Percentiles rank a stretch among this genome's conserved stretches.
Conservation (phyloP, 2,888 invertebrate genomes). For the Hemistola chrysoprasaria region DNA sequence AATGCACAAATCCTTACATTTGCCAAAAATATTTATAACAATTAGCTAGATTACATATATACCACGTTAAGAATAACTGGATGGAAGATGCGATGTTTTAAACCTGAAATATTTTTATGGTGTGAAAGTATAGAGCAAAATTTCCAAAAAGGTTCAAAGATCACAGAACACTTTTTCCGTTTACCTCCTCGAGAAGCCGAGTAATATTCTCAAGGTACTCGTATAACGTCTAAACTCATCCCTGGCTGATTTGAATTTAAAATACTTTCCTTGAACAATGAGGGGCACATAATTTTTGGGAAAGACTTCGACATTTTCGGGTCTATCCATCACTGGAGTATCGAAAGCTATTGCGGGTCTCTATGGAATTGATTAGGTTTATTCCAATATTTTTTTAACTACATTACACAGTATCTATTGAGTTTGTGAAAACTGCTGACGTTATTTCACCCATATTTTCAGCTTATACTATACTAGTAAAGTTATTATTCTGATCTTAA, state of each 20-base stretch:
- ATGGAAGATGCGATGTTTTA: no score
- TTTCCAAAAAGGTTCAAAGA: not conserved
- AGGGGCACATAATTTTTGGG: conserved; percentile 47
- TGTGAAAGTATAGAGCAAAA: not conserved
- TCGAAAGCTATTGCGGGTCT: conserved; percentile 37
- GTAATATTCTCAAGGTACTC: conserved; percentile 49
- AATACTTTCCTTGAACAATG: conserved; percentile 56
- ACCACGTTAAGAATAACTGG: no score
- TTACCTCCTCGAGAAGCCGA: conserved; percentile 16
- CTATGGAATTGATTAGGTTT: conserved; percentile 23
- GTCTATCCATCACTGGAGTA: conserved; percentile 49
- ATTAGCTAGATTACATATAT: no score
- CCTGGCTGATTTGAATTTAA: conserved; percentile 60
- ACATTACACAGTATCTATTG: no score
- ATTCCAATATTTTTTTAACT: not conserved
- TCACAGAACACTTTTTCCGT: conserved; percentile 5
- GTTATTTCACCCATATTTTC: no score
- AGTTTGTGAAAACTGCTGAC: no score
- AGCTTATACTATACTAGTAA: no score
- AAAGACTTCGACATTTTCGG: conserved; percentile 37
- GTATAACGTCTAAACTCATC: conserved; percentile 43
- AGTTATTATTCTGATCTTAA: not conserved
- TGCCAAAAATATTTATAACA: no score
- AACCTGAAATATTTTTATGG: no score
- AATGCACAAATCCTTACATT: no score